Evolutionary conservation across 2,888 invertebrate genomes (phyloP), one percentile per base, ranked within the genome.

Genomic region (Mesorhabditis spiculigera): DNA sequence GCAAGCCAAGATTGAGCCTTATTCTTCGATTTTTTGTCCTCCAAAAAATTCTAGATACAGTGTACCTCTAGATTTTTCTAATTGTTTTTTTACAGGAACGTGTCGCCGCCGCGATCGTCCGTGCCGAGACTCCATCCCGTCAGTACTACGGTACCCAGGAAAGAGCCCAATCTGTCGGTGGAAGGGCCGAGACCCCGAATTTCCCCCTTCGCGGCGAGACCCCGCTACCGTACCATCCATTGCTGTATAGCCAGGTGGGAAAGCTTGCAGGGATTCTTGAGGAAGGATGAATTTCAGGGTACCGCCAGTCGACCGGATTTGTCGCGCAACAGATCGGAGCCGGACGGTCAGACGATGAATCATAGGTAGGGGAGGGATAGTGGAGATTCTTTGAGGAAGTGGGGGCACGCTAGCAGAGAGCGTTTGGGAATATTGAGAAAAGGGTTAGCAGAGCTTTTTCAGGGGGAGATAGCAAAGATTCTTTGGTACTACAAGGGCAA

Each of bases 171-270:
- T 50, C 58, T 13, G 58, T 50, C 8, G n/a, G 10, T 50, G 58
- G 10, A 13, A 10, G 58, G n/a, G 58, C 58, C 58, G 58, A 50
- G 58, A 50, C 58, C n/a, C 58, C 58, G n/a, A 10, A 50, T 50
- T 50, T 50, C 58, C 58, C 58, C 10, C 8, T 50, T 50, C 58
- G 58, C n/a, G 58, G 58, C 58, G 58, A 50, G n/a, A 50, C 58
- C 58, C 85, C 85, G 43, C 74, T 84, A 65, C 85, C 85, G 42
- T 85, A 80, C 75, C 85, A 85, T 73, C 85, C 85, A 42, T 74
- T 85, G 67, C 75, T 85, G 65, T 85, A 81, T 72, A 76, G 79
- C 61, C 69, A 68, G 70, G 75, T 71, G 63, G 74, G 58, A 45
- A 67, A 58, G 10, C 63, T 45, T 50, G n/a, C 45, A 16, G 13